Evolutionary conservation across 2,113 vertebrate species (phyloP).

Genomic region (Xenopus tropicalis): UCB_Xtro_10.0 CM004443.2:27771501-27772000

Average conservation of each 20-base stretch:
- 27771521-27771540: too few relatives aligned
- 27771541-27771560: too few relatives aligned
- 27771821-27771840: neutral
- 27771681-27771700: conserved; percentile 15
- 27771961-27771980: too few relatives aligned
- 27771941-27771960: too few relatives aligned
- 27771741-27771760: neutral
- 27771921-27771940: neutral
- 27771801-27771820: conserved; percentile 22
- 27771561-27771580: too few relatives aligned
- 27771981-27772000: too few relatives aligned
- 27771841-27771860: conserved; percentile 5
- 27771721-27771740: conserved; percentile 7
- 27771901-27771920: neutral
- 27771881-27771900: neutral
- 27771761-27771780: conserved; percentile 11
- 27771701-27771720: conserved; percentile 12
- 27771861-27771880: conserved; percentile 25
- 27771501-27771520: too few relatives aligned
- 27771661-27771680: conserved; percentile 28
- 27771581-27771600: too few relatives aligned
- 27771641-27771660: conserved; percentile 31
- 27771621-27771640: neutral
- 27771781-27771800: neutral
- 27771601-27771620: neutral